These are phyloP conservation scores for Mus minutoides DNA, from an alignment of 2,797 vertebrate species.

Conservation along the genomic window DNA sequence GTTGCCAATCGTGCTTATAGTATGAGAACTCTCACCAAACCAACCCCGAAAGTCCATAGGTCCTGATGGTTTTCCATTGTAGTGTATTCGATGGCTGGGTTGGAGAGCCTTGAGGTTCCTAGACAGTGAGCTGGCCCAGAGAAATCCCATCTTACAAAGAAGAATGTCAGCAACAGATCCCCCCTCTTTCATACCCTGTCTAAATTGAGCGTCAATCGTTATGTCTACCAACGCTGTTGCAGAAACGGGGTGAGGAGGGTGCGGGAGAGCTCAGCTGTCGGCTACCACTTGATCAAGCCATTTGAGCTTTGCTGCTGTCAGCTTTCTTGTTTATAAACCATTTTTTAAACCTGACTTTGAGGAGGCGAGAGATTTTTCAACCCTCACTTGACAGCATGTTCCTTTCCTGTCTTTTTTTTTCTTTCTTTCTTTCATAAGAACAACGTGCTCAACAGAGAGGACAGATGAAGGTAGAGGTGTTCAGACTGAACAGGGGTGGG, in stretches of 20 bases:
- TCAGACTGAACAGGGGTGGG: background rate
- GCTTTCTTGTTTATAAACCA: slow-evolving; percentile 60
- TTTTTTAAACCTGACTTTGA: slow-evolving; percentile 52
- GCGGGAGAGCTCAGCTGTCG: background rate
- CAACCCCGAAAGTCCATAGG: background rate
- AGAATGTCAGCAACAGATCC: slow-evolving; percentile 2
- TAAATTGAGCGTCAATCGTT: background rate
- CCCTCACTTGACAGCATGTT: background rate
- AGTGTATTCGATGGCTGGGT: background rate
- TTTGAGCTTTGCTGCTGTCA: slow-evolving; percentile 42
- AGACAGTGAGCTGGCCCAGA: background rate
- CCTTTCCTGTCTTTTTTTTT: background rate
- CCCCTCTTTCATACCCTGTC: slow-evolving; percentile 1
- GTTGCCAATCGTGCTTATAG: background rate
- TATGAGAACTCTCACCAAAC: slow-evolving; percentile 23
- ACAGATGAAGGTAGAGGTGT: background rate
- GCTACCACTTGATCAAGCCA: slow-evolving; percentile 33
- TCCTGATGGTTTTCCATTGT: background rate
- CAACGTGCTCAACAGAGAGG: background rate
- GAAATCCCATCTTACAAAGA: slow-evolving; percentile 2
- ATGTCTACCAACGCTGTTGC: background rate
- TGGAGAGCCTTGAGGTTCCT: background rate
- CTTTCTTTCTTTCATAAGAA: slow-evolving; percentile 12
- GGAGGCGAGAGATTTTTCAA: slow-evolving; percentile 8
- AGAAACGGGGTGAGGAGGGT: slow-evolving; percentile 15